Conservation (phyloP, 2,113 vertebrate genomes). For the Motacilla tschutschensis region DNA sequence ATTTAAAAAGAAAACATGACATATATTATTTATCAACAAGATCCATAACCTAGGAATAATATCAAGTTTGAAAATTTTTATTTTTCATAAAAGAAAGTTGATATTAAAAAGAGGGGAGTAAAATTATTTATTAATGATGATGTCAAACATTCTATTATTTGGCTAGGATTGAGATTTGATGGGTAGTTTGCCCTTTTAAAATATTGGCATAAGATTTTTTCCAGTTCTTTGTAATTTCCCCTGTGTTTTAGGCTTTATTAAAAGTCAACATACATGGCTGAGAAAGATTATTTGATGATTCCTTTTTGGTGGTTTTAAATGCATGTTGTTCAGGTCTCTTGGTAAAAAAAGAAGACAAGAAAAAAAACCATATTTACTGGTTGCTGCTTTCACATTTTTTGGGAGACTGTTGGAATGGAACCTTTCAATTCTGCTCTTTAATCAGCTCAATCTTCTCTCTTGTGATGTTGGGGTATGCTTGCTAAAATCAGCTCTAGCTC, state of each 20-base stretch:
- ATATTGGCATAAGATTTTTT: not conserved
- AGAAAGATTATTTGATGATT: not conserved
- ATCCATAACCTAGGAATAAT: not conserved
- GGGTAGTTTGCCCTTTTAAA: constrained; percentile 8
- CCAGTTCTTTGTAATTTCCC: constrained; percentile 4
- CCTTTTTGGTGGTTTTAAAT: not conserved
- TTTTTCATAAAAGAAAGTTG: not conserved
- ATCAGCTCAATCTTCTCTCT: not conserved
- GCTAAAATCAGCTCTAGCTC: not conserved
- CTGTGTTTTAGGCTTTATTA: constrained; percentile 9
- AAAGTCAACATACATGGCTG: not conserved
- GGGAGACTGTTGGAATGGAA: not conserved
- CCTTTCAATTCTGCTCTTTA: not conserved
- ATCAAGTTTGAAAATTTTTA: not conserved
- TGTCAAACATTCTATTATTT: constrained; percentile 11
- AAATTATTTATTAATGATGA: constrained; percentile 12
- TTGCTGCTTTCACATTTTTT: not conserved
- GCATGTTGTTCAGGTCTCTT: not conserved
- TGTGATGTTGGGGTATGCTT: not conserved
- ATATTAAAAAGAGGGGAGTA: not conserved
- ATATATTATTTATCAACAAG: not conserved
- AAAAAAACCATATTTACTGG: not conserved
- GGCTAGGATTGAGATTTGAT: not conserved
- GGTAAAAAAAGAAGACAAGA: not conserved
- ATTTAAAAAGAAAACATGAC: not conserved